Evolutionary conservation across 2,797 vertebrate species (phyloP).

Genomic region (Echiichthys vipera): DNA sequence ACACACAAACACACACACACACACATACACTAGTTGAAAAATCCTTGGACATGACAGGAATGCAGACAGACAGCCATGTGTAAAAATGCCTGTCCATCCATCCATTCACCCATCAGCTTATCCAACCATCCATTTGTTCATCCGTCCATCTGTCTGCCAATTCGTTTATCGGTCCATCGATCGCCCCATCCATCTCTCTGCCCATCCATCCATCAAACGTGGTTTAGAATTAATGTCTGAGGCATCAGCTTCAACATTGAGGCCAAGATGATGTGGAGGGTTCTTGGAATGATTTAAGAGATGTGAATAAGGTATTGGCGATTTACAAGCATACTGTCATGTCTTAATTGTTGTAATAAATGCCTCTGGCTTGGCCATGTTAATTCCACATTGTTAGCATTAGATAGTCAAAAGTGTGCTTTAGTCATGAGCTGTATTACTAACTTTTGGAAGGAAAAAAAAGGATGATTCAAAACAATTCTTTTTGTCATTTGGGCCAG

Average conservation of each 20-base stretch:
- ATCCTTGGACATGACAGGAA: conserved; percentile 70
- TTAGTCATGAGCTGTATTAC: not conserved
- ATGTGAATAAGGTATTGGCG: conserved; percentile 20
- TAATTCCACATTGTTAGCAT: not conserved
- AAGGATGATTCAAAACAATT: too few relatives aligned
- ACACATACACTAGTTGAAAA: conserved; percentile 36
- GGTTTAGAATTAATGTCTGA: conserved; percentile 60
- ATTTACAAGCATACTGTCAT: not conserved
- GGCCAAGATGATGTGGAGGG: conserved; percentile 12
- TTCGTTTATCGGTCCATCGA: conserved; percentile 75
- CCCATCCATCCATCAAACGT: conserved; percentile 74
- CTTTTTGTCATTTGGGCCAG: too few relatives aligned
- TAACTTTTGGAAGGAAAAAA: not conserved
- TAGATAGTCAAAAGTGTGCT: not conserved
- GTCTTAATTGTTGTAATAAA: not conserved
- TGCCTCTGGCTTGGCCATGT: not conserved
- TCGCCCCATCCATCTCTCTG: conserved; percentile 73
- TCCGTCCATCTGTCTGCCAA: conserved; percentile 78
- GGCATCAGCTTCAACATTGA: conserved; percentile 37
- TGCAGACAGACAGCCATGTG: conserved; percentile 76
- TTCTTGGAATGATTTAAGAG: conserved; percentile 19
- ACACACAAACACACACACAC: conserved; percentile 19
- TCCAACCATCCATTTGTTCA: conserved; percentile 78
- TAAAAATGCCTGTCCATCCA: conserved; percentile 77
- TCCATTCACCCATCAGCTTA: conserved; percentile 73